Conservation (phyloP, 2,888 invertebrate genomes). For the Phaedon cochleariae region DNA sequence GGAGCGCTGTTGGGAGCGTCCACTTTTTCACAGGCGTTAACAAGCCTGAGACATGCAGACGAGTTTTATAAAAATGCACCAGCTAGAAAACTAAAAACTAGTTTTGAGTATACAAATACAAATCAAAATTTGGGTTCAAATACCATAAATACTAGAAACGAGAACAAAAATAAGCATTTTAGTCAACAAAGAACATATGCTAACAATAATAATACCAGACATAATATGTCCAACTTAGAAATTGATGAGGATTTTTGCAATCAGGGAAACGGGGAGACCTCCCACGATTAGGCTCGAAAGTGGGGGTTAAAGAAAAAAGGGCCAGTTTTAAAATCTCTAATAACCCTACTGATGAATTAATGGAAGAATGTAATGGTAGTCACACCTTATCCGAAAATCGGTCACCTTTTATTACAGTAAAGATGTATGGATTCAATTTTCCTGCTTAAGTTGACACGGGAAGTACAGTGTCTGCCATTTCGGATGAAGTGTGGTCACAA, state of each 20-base stretch:
- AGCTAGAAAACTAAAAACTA: too few species aligned
- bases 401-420: not conserved
- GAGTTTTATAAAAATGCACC: too few species aligned
- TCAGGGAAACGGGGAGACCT: not conserved
- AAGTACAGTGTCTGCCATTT: constrained; percentile 10
- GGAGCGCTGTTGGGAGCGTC: not conserved
- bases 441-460: constrained; percentile 1
- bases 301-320: not conserved
- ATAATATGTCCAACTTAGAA: too few species aligned
- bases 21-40: too few species aligned
- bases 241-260: not conserved
- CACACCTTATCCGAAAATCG: not conserved
- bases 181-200: too few species aligned
- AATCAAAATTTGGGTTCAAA: too few species aligned
- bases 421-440: not conserved
- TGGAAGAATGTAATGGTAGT: not conserved
- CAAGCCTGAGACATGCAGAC: too few species aligned
- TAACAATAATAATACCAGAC: not conserved
- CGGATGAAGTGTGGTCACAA: constrained; percentile 19
- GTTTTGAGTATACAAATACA: too few species aligned
- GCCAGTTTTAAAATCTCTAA: not conserved
- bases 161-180: too few species aligned
- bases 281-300: not conserved
- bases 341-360: not conserved
- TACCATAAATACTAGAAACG: too few species aligned